Evolutionary conservation across 2,888 invertebrate genomes (phyloP), one percentile per base, ranked within the genome.

Genomic region (Brachypalpus laphriformis): DNA sequence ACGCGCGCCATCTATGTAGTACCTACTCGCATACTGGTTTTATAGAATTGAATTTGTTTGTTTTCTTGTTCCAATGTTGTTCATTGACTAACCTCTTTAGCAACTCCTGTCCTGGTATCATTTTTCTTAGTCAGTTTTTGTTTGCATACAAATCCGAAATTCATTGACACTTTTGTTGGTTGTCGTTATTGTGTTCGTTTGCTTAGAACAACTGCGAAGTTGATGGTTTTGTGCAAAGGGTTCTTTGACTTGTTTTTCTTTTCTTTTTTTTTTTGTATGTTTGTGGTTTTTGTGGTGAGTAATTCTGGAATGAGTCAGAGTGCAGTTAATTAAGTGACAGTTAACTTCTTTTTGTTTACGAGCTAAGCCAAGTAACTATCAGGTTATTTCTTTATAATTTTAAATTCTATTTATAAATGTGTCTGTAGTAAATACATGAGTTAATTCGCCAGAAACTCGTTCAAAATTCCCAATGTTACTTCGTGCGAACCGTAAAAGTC

Each of bases 211-310:
- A 31, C 42, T 22, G 20, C 22, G 22, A 28, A 65, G 9, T 22
- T 54, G 16, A 14, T 45, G 51, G 2, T 40, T 65, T 78, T 63
- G 47, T 80, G 72, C 65, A 42, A 57, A 59, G 81, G 68, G 81
- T 74, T 81, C 81, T 68, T 81, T 74, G 82, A 82, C 82, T 82
- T 54, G 65, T 59, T 75, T 49, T 74, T 81, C 81, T 68, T 81
- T 74, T 77, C 77, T 77, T 82, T 54, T 57, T 59, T 75, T 49
- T 63, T 61, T 34, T 28, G 37, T 75, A 40, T 14, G n/a, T 49
- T 40, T 42, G 9, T 34, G 37, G 42, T 49, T n/a, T n/a, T 28
- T 51, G 63, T 51, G 63, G 34, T 54, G 51, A 40, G 61, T 59
- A 81, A 31, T 51, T 8, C 16, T n/a, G 34, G 16, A 51, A 42